phyloP scores from a whole-genome alignment of 2,797 vertebrate species.

The Microctenopoma stevenorrisi region DNA sequence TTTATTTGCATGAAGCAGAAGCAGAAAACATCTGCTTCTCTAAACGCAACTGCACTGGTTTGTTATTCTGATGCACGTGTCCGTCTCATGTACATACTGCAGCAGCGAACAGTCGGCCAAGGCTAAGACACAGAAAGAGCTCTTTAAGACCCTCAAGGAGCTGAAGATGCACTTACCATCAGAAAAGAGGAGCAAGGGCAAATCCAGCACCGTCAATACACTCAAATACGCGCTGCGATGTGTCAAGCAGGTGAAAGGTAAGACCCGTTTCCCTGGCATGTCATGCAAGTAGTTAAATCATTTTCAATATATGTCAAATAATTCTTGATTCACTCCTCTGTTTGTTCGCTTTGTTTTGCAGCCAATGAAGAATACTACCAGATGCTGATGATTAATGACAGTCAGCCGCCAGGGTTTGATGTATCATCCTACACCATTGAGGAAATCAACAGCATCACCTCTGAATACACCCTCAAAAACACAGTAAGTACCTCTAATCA shows the following conservation, averaged over 20 bases:
- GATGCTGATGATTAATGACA: slow-evolving; percentile 90
- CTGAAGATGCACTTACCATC: slow-evolving; percentile 90
- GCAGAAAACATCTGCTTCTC: neutral
- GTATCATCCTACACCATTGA: slow-evolving; percentile 91
- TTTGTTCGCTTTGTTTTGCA: slow-evolving; percentile 56
- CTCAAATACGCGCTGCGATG: slow-evolving; percentile 93
- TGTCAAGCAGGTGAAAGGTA: slow-evolving; percentile 97
- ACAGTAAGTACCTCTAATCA: slow-evolving; percentile 78
- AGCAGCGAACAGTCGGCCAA: slow-evolving; percentile 93
- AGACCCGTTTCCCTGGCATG: neutral
- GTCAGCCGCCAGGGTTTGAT: slow-evolving; percentile 85
- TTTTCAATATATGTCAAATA: neutral
- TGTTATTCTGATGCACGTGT: slow-evolving; percentile 52
- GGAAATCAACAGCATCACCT: slow-evolving; percentile 91
- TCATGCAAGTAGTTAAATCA: neutral
- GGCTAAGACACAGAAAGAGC: slow-evolving; percentile 91
- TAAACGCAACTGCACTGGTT: slow-evolving; percentile 14
- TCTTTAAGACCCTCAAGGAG: slow-evolving; percentile 91
- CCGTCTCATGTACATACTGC: slow-evolving; percentile 62
- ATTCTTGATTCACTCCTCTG: neutral
- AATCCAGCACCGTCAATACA: slow-evolving; percentile 88
- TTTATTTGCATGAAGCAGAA: too few species aligned
- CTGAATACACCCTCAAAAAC: slow-evolving; percentile 92
- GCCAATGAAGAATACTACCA: slow-evolving; percentile 97
- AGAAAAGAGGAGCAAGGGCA: slow-evolving; percentile 91